phyloP scores from a whole-genome alignment of 1,140 invertebrate genomes.

The Drosophila triauraria region DNA sequence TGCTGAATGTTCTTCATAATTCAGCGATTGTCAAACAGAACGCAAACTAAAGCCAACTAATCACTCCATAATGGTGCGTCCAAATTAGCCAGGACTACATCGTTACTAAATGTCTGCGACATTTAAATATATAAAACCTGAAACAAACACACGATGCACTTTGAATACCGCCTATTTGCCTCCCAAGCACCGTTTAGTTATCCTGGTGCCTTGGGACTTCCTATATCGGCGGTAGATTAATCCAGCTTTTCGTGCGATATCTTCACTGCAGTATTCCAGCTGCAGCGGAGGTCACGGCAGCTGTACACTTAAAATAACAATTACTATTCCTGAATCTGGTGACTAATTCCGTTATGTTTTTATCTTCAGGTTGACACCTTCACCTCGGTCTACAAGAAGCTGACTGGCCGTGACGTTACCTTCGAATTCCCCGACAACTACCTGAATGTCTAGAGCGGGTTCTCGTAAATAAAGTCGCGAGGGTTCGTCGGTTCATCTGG shows the following conservation, averaged over 20 bases:
- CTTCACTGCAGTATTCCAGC: constrained; percentile 28
- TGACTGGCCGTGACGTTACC: constrained; percentile 99
- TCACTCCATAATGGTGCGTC: constrained; percentile 62
- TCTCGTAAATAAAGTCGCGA: constrained; percentile 53
- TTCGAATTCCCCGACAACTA: constrained; percentile 99
- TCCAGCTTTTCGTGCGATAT: constrained; percentile 22
- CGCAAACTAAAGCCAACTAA: constrained; percentile 58
- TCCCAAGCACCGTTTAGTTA: constrained; percentile 58
- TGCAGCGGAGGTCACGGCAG: constrained; percentile 25
- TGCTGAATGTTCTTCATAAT: constrained; percentile 30
- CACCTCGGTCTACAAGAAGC: constrained; percentile 98
- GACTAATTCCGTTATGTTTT: constrained; percentile 11
- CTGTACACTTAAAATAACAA: constrained; percentile 27
- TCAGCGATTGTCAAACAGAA: constrained; percentile 81
- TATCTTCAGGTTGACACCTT: constrained; percentile 96
- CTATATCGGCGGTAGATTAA: constrained; percentile 76
- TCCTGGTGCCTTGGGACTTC: constrained; percentile 74
- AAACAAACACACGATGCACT: constrained; percentile 16
- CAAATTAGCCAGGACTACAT: constrained; percentile 12
- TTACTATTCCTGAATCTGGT: background rate
- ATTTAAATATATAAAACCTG: background rate
- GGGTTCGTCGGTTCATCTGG: constrained; percentile 62
- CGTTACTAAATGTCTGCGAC: constrained; percentile 55
- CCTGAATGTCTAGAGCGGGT: constrained; percentile 89
- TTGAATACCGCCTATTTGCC: constrained; percentile 70